These are phyloP conservation scores for Drosophila equinoxialis DNA, from an alignment of 1,140 invertebrate genomes.

Conservation along the genomic window DNA sequence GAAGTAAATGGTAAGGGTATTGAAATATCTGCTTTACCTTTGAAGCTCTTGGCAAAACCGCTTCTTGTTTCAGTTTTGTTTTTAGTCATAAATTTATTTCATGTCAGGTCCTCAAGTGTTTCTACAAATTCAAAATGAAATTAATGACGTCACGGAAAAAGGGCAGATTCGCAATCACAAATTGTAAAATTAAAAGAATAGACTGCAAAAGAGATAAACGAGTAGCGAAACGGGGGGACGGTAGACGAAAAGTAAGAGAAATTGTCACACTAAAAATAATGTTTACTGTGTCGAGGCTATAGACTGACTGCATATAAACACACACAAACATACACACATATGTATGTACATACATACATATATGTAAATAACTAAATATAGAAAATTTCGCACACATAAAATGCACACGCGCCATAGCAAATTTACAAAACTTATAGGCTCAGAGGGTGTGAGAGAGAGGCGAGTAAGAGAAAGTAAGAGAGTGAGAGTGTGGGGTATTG, in stretches of 20 bases:
- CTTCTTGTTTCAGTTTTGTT: constrained; percentile 18
- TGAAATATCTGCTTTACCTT: too few species aligned
- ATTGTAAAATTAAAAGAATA: constrained; percentile 44
- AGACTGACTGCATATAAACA: constrained; percentile 28
- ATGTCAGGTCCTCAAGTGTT: constrained; percentile 31
- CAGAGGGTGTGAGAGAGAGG: not conserved
- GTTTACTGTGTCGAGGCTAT: constrained; percentile 71
- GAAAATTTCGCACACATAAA: constrained; percentile 18
- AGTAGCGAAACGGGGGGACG: not conserved
- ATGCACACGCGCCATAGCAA: constrained; percentile 42
- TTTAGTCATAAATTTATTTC: constrained; percentile 57
- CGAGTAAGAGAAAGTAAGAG: not conserved
- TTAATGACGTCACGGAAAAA: constrained; percentile 52
- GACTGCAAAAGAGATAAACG: not conserved
- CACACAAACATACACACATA: not conserved
- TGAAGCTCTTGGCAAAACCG: too few species aligned
- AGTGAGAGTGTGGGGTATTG: not conserved
- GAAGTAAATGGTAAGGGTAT: too few species aligned
- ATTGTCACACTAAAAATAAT: constrained; percentile 47
- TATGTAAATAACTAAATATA: constrained; percentile 24
- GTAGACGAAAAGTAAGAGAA: constrained; percentile 13
- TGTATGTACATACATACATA: not conserved
- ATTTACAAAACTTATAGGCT: constrained; percentile 5
- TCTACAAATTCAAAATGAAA: constrained; percentile 42
- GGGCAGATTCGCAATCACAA: constrained; percentile 10